These are phyloP conservation scores for Eristalis arbustorum DNA, from an alignment of 2,888 invertebrate genomes.

Conservation along the genomic window DNA sequence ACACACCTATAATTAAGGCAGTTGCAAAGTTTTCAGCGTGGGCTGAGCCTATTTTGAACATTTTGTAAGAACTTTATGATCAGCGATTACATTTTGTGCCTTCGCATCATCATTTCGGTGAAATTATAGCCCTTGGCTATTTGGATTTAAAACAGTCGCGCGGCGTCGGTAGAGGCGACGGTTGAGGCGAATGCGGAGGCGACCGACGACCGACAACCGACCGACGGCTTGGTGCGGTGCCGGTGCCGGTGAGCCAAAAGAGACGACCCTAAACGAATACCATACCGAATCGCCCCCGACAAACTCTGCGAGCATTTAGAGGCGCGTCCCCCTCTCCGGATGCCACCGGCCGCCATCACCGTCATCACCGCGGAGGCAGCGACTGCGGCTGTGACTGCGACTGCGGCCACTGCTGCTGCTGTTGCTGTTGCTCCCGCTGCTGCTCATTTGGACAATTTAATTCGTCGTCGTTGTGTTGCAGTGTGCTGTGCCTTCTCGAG, in stretches of 20 bases:
- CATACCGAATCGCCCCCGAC: constrained; percentile 68
- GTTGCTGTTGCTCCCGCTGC: constrained; percentile 9
- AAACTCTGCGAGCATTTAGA: constrained; percentile 67
- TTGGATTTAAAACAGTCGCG: constrained; percentile 70
- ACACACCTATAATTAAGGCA: constrained; percentile 71
- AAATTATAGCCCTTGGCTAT: constrained; percentile 71
- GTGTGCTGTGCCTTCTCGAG: constrained; percentile 26
- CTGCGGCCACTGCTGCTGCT: constrained; percentile 14
- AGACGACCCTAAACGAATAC: constrained; percentile 65
- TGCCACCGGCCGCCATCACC: background rate
- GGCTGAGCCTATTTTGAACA: constrained; percentile 71
- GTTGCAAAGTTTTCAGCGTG: constrained; percentile 71
- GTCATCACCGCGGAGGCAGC: background rate
- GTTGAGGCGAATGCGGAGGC: background rate
- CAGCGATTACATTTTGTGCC: constrained; percentile 71
- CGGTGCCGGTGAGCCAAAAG: constrained; percentile 45
- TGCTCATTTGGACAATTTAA: constrained; percentile 70
- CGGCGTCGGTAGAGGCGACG: constrained; percentile 12
- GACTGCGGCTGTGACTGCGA: background rate
- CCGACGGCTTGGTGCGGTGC: background rate
- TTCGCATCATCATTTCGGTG: constrained; percentile 71
- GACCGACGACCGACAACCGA: background rate
- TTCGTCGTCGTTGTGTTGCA: constrained; percentile 51
- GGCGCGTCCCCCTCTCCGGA: constrained; percentile 43
- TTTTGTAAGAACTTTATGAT: constrained; percentile 71